These are phyloP conservation scores for Artemia sinica DNA, from an alignment of 2,888 invertebrate species.

Conservation along the genomic window DNA sequence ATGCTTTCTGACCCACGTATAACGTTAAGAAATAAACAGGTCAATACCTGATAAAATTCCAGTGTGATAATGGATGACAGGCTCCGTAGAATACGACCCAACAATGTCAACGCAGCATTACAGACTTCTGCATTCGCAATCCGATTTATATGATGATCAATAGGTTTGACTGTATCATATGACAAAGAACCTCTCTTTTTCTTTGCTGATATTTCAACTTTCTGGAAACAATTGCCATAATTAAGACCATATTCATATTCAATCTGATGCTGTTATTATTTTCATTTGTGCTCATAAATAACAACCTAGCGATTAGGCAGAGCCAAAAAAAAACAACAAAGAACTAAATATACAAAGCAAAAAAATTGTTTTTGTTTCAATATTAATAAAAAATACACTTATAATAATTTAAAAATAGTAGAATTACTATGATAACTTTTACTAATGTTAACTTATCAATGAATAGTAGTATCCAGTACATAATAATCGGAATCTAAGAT, in stretches of 20 bases:
- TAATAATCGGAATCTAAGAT: too few species aligned
- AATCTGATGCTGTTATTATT: neutral
- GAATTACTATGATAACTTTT: too few species aligned
- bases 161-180: neutral
- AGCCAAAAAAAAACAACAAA: too few species aligned
- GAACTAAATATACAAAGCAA: too few species aligned
- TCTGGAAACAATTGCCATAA: neutral
- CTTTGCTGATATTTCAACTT: neutral
- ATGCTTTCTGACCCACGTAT: too few species aligned
- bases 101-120: neutral
- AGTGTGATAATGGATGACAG: neutral
- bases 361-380: too few species aligned
- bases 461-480: too few species aligned
- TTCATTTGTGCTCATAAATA: too few species aligned
- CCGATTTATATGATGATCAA: neutral
- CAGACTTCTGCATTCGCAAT: neutral
- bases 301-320: too few species aligned
- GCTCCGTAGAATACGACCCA: neutral
- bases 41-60: neutral
- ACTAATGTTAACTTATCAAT: too few species aligned
- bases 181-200: neutral
- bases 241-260: neutral
- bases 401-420: too few species aligned
- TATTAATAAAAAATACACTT: too few species aligned
- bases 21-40: neutral